These are phyloP conservation scores for Petromus typicus DNA, from an alignment of 2,113 vertebrate species.

Conservation along the genomic window DNA sequence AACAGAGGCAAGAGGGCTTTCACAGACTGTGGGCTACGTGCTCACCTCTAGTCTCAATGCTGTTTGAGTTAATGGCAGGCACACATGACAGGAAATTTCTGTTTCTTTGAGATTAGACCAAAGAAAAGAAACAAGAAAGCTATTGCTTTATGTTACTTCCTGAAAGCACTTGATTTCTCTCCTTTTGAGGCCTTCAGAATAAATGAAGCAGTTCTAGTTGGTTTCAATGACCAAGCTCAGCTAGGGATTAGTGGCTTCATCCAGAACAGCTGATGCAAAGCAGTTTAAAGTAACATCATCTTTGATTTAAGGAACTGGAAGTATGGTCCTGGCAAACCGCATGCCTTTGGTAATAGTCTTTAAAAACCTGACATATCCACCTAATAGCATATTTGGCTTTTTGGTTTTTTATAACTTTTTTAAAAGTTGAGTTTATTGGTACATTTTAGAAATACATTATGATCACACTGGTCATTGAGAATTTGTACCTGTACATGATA, in stretches of 20 bases:
- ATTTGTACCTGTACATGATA: too few species aligned
- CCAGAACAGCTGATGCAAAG: slow-evolving; percentile 9
- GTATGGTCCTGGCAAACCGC: slow-evolving; percentile 1
- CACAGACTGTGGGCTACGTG: background rate
- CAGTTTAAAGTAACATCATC: slow-evolving; percentile 54
- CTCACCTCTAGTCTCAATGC: background rate
- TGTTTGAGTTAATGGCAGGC: slow-evolving; percentile 50
- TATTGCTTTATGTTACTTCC: slow-evolving; percentile 45
- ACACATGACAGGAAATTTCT: slow-evolving; percentile 23
- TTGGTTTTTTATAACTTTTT: too few species aligned
- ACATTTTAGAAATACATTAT: too few species aligned
- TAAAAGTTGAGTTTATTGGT: too few species aligned
- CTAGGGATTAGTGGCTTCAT: slow-evolving; percentile 31
- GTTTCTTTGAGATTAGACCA: slow-evolving; percentile 35
- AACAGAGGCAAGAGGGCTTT: background rate
- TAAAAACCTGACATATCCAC: slow-evolving; percentile 40
- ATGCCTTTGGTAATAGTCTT: slow-evolving; percentile 27
- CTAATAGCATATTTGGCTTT: background rate
- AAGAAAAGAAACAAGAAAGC: background rate
- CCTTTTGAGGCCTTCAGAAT: slow-evolving; percentile 38
- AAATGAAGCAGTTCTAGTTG: slow-evolving; percentile 25
- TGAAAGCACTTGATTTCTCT: slow-evolving; percentile 1
- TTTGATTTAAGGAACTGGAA: slow-evolving; percentile 38
- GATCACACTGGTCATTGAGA: too few species aligned
- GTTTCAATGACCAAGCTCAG: background rate